phyloP scores from a whole-genome alignment of 2,888 invertebrate genomes.

The Oscheius myriophilus region DNA sequence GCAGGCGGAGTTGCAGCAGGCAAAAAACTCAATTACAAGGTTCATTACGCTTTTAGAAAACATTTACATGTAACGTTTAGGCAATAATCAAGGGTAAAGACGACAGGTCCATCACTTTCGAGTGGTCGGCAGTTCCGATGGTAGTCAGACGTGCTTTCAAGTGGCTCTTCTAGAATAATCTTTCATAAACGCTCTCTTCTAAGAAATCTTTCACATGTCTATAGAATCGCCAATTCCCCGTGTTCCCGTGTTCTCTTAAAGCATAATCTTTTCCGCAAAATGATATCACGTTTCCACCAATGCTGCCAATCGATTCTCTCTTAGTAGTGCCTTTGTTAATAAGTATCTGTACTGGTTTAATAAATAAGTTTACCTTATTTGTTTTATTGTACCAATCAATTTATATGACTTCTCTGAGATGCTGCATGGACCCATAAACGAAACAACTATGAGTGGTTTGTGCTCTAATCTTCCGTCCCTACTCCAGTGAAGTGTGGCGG shows the following conservation, averaged over 20 bases:
- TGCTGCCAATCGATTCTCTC: constrained; percentile 25
- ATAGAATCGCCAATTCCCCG: neutral
- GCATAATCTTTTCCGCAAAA: neutral
- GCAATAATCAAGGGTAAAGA: constrained; percentile 58
- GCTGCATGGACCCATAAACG: too few relatives aligned
- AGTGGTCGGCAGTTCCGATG: constrained; percentile 61
- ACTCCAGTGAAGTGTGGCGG: too few relatives aligned
- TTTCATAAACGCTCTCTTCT: neutral
- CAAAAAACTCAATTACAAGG: constrained; percentile 43
- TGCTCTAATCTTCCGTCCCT: too few relatives aligned
- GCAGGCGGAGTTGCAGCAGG: constrained; percentile 13
- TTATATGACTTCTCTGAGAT: too few relatives aligned
- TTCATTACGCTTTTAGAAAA: neutral
- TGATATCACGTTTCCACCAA: neutral
- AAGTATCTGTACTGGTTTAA: constrained; percentile 19
- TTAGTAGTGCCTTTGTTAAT: constrained; percentile 23
- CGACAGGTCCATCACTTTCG: constrained; percentile 59
- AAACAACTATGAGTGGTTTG: too few relatives aligned
- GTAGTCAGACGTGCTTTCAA: constrained; percentile 59
- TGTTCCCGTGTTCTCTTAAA: neutral
- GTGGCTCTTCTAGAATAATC: constrained; percentile 57
- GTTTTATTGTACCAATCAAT: neutral
- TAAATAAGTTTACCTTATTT: constrained; percentile 8
- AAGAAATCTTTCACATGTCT: neutral
- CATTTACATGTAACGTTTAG: constrained; percentile 30